These are phyloP conservation scores for Delia radicum DNA, from an alignment of 1,140 invertebrate genomes.

Conservation along the genomic window DNA sequence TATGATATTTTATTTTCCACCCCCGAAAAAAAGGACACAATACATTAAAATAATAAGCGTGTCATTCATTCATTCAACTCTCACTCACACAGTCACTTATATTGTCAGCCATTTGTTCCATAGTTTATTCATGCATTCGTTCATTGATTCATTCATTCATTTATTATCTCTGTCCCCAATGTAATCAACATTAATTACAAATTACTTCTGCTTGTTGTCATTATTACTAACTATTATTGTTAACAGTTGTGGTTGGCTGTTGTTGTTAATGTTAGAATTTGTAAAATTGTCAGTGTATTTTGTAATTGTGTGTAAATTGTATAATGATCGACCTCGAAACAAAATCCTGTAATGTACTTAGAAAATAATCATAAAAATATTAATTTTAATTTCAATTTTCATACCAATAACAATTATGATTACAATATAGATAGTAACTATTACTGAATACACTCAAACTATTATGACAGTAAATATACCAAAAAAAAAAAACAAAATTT, in stretches of 20 bases:
- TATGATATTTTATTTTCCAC: no score
- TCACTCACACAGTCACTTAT: not conserved
- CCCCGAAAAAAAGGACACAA: no score
- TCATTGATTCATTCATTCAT: not conserved
- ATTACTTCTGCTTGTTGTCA: not conserved
- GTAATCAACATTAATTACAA: not conserved
- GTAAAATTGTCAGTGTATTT: not conserved
- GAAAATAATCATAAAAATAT: not conserved
- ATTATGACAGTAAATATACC: no score
- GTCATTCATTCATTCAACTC: not conserved
- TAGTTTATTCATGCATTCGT: not conserved
- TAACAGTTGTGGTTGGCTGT: not conserved
- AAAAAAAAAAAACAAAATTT: no score
- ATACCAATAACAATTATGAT: not conserved
- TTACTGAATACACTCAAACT: no score
- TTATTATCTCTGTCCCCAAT: not conserved
- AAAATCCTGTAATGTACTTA: not conserved
- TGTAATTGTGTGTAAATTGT: not conserved
- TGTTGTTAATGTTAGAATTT: not conserved
- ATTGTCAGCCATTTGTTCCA: no score
- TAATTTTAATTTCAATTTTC: not conserved
- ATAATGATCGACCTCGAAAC: not conserved
- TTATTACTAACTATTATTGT: not conserved
- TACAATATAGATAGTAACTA: no score
- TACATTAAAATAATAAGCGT: no score